Base-by-base conservation (phyloP, 2,888 invertebrate species). In the Caenorhabditis drosophilae region DNA sequence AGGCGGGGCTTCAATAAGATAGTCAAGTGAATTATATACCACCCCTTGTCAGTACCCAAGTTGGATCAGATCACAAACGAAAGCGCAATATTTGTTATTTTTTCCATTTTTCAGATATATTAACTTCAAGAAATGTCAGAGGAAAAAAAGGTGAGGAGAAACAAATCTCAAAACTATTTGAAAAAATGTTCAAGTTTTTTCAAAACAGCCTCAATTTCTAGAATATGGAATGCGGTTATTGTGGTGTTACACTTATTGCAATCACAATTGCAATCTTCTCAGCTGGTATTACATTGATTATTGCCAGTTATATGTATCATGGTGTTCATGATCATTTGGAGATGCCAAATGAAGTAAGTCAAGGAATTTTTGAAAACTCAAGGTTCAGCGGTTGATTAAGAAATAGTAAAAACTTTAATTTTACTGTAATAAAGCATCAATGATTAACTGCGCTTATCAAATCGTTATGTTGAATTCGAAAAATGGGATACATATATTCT, bases 261-360 rank as follows among this genome's bases (percentile, higher is more conserved):
- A 23, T 70, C 7, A 31, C 50, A 26, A 67, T 70, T 12, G 56
- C 70, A 11, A 23, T 67, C 1, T 48, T 54, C 35, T 70, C 70
- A 4, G 70, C 64, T 18, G 50, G 42, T 2, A n/a, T 56, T 11
- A 70, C 70, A 12, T 42, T 70, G 4, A 25, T 64, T 12, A 55
- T 67, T 16, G 70, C 70, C 0, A 67, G 57, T 35, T 58, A 64
- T 31, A 70, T 70, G 70, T 70, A 70, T 36, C 63, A 67, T 1
- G 70, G 67, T 40, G 58, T 55, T 38, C 55, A 64, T 26, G 54
- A 64, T 16, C 47, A 48, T 16, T 34, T 58, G 11, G 53, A 52
- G 34, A 23, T 57, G 22, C 60, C 67, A 4, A 41, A 18, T 31
- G 53, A 56, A 48, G 67, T 67, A 47, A 58, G 26, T 40, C n/a